Evolutionary conservation across 2,113 vertebrate species (phyloP).

Genomic region (Aphelocoma coerulescens): DNA sequence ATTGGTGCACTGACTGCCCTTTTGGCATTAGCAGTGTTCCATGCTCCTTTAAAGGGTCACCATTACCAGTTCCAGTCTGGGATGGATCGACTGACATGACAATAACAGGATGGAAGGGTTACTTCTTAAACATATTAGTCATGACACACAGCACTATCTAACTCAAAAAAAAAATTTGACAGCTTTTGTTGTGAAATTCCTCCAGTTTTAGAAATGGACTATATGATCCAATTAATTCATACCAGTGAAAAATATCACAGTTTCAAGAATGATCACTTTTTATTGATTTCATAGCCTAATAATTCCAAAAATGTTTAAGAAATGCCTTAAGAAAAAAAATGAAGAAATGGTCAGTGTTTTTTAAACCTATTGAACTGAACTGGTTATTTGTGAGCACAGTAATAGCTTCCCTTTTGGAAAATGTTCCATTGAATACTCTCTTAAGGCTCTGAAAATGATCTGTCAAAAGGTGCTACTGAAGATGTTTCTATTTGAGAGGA

Average conservation of each 20-base stretch:
- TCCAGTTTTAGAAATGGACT: background rate
- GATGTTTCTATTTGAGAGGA: background rate
- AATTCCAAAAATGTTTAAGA: background rate
- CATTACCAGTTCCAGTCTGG: background rate
- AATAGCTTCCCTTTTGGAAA: background rate
- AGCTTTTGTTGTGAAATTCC: background rate
- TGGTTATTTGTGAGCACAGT: accelerated
- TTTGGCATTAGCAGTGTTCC: background rate
- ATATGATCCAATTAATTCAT: background rate
- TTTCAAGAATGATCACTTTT: background rate
- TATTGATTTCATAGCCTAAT: background rate
- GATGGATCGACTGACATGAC: background rate
- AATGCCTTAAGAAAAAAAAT: background rate
- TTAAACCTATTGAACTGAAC: background rate
- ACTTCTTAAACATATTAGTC: background rate
- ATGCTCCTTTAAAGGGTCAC: background rate
- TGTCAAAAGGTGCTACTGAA: background rate
- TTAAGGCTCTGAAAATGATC: background rate
- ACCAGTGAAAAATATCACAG: background rate
- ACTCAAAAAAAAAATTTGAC: background rate
- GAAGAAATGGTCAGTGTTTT: background rate
- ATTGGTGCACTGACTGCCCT: background rate
- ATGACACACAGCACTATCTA: background rate
- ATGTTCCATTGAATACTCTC: background rate
- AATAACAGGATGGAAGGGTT: background rate